These are phyloP conservation scores for Falco rusticolus DNA, from an alignment of 2,797 vertebrate species.

Conservation along the genomic window DNA sequence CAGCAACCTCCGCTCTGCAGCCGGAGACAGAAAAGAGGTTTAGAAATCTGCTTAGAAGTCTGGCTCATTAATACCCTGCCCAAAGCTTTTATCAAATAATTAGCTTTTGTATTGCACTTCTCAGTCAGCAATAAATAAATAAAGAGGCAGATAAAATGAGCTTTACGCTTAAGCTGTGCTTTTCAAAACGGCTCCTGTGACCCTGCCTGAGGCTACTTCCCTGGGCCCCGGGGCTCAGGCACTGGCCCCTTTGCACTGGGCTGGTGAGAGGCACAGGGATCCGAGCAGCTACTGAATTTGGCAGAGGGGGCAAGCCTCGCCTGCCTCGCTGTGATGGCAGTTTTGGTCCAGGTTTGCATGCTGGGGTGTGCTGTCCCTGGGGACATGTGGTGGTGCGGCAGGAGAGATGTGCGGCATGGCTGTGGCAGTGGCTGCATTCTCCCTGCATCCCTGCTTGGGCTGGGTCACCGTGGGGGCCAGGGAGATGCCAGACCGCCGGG, in stretches of 20 bases:
- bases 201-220: background rate
- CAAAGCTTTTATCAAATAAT: slow-evolving; percentile 46
- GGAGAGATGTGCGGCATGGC: fast-evolving
- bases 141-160: slow-evolving; percentile 3
- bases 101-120: slow-evolving; percentile 17
- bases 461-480: fast-evolving
- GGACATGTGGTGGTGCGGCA: fast-evolving
- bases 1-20: background rate
- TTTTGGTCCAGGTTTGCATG: fast-evolving
- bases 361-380: background rate
- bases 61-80: slow-evolving; percentile 9
- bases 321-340: background rate
- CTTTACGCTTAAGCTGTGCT: background rate
- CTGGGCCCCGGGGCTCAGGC: background rate
- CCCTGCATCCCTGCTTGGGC: fast-evolving
- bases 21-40: background rate
- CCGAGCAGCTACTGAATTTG: background rate
- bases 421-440: background rate
- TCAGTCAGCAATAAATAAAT: slow-evolving; percentile 38
- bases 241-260: fast-evolving
- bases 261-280: background rate
- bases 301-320: background rate
- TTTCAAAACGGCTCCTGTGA: background rate
- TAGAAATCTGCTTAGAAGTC: slow-evolving; percentile 19
- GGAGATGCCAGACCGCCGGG: fast-evolving